Evolutionary conservation across 2,113 vertebrate genomes (phyloP).

Genomic region (Glaucidium brasilianum): DNA sequence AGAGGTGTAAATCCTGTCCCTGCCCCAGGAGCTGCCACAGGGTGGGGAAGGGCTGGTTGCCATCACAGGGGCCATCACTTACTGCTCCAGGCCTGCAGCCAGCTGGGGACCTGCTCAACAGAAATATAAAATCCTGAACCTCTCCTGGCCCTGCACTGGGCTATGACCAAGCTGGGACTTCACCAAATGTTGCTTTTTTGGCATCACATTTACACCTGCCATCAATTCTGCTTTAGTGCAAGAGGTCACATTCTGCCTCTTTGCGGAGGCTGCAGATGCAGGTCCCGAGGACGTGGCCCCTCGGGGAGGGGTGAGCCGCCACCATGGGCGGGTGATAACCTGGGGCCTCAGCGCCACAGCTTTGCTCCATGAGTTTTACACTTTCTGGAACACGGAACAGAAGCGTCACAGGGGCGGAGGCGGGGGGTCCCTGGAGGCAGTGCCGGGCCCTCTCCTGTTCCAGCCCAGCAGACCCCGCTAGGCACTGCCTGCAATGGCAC

Average conservation of each 20-base stretch:
- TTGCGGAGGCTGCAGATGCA: too few species aligned
- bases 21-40: background rate
- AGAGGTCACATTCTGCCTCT: too few species aligned
- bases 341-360: background rate
- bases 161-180: background rate
- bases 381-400: background rate
- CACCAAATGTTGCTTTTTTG: background rate
- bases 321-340: background rate
- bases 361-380: background rate
- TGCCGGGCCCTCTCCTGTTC: background rate
- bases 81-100: rapidly evolving
- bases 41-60: background rate
- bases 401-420: background rate
- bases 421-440: rapidly evolving
- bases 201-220: background rate
- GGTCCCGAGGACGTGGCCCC: rapidly evolving
- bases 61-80: background rate
- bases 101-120: rapidly evolving
- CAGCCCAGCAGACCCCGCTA: too few species aligned
- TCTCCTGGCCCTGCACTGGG: background rate
- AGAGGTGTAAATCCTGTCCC: background rate
- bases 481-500: too few species aligned
- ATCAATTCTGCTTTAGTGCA: background rate
- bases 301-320: background rate
- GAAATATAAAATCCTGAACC: background rate